Evolutionary conservation across 2,113 vertebrate species (phyloP), one percentile per base, ranked within the genome.

Genomic region (Cyprinodon variegatus): DNA sequence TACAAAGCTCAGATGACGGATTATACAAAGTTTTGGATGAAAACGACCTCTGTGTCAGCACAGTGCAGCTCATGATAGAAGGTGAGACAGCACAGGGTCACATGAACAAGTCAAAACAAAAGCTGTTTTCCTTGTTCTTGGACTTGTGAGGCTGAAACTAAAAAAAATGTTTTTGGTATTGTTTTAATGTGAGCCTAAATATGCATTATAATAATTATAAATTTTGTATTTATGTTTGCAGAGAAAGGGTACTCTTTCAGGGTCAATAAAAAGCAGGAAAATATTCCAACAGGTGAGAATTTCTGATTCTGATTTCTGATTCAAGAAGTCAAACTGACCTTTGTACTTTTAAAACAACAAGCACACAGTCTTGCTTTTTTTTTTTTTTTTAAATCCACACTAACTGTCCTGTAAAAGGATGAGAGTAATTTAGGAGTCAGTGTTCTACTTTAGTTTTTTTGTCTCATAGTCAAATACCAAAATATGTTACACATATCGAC

Each of bases 1-100:
- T 94, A 0, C 14, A 0, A 1, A 0, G 3, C 13, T 74, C 78
- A 0, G 86, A 93, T 3, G 65, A 83, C 1, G 93, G 93, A 1
- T 76, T 22, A 1, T 95, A 93, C 81, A 92, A 87, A 43, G 90
- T 94, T 1, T n/a, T 94, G 60, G 93, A 95, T 3, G 4, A 63
- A 0, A 64, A 88, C 0, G 93, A 93, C 6, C 88, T 90, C n/a
- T 59, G 86, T 0, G 71, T 95, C 61, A 94, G 93, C 90, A 93
- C 92, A 8, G 78, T 93, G 69, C 73, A 72, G 64, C 90, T 94
- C 40, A 72, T 36, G 0, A 79, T 95, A 60, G 65, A 83, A 39
- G 91, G 94, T 94, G 61, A 83, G 85, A 29, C 29, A 11, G 11
- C 7, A 1, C 3, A 17, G 68, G 17, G 17, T 37, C 61, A 15